These are phyloP conservation scores for Lottia scabra DNA, from an alignment of 2,888 invertebrate genomes.

Conservation along the genomic window DNA sequence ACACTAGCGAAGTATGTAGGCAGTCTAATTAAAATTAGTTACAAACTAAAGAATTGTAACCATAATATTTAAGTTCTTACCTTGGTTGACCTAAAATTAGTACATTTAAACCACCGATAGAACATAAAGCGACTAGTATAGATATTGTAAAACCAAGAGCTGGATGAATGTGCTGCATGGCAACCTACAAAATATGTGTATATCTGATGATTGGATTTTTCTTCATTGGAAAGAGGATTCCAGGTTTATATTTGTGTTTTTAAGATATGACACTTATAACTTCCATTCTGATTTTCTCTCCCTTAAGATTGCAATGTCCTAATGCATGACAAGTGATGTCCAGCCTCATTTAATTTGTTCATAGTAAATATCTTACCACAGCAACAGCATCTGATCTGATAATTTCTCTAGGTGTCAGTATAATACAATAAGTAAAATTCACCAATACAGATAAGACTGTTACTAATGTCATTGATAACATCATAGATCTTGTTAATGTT, in stretches of 20 bases:
- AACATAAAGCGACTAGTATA: slow-evolving; percentile 34
- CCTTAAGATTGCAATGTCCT: too few species aligned
- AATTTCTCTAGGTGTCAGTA: slow-evolving; percentile 80
- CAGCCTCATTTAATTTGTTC: too few species aligned
- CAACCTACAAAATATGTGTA: slow-evolving; percentile 22
- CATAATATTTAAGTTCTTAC: slow-evolving; percentile 6
- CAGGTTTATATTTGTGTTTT: too few species aligned
- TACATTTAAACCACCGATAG: slow-evolving; percentile 38
- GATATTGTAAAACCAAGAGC: slow-evolving; percentile 34
- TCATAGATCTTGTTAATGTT: slow-evolving; percentile 82
- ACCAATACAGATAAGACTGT: slow-evolving; percentile 82
- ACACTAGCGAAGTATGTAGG: too few species aligned
- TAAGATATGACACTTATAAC: too few species aligned
- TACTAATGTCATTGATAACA: slow-evolving; percentile 82
- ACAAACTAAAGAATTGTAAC: neutral
- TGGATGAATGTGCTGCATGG: slow-evolving; percentile 33
- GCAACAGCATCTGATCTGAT: slow-evolving; percentile 81
- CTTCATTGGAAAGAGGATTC: too few species aligned
- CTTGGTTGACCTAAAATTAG: slow-evolving; percentile 41
- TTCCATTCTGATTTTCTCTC: too few species aligned
- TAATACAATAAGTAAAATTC: slow-evolving; percentile 87
- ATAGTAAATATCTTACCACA: slow-evolving; percentile 71
- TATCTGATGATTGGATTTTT: too few species aligned
- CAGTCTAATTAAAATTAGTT: too few species aligned
- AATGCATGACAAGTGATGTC: too few species aligned